A percentile compares a stretch with the other conserved stretches of the same genome.
phyloP scores from a whole-genome alignment of 2,797 vertebrate genomes.

The Lates japonicus region DNA sequence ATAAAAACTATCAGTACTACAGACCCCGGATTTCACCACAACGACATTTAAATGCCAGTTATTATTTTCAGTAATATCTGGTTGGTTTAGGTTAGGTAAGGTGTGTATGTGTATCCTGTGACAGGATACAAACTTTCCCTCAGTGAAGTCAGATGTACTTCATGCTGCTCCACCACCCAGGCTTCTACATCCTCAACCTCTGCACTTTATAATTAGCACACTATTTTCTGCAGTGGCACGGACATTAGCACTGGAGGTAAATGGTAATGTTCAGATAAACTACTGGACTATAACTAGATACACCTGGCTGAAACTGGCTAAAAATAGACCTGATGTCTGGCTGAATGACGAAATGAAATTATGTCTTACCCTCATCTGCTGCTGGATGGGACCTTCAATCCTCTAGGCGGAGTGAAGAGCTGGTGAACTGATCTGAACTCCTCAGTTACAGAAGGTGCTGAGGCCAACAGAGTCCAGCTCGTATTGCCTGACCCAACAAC shows the following conservation, averaged over 20 bases:
- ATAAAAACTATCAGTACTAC: too few species aligned
- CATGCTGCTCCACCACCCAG: neutral
- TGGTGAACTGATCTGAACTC: conserved; percentile 31
- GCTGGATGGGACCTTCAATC: conserved; percentile 22
- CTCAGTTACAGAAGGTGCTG: conserved; percentile 13
- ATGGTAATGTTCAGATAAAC: neutral
- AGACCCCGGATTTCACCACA: too few species aligned
- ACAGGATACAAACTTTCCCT: too few species aligned
- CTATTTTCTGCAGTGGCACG: too few species aligned
- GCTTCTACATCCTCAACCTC: neutral
- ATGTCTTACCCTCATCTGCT: conserved; percentile 52
- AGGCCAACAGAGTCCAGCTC: conserved; percentile 43
- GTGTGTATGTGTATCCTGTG: too few species aligned
- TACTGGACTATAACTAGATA: neutral
- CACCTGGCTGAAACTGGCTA: neutral
- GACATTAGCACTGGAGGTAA: too few species aligned
- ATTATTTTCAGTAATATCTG: neutral
- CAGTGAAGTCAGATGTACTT: too few species aligned
- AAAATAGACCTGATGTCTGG: neutral
- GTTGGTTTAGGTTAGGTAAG: too few species aligned
- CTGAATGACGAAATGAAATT: neutral
- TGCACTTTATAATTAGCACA: too few species aligned
- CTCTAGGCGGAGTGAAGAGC: conserved; percentile 19
- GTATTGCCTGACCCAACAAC: conserved; percentile 8
- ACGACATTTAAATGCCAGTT: neutral